Base-by-base conservation (phyloP, 1,140 invertebrate species). In the Dreissena polymorpha region DNA sequence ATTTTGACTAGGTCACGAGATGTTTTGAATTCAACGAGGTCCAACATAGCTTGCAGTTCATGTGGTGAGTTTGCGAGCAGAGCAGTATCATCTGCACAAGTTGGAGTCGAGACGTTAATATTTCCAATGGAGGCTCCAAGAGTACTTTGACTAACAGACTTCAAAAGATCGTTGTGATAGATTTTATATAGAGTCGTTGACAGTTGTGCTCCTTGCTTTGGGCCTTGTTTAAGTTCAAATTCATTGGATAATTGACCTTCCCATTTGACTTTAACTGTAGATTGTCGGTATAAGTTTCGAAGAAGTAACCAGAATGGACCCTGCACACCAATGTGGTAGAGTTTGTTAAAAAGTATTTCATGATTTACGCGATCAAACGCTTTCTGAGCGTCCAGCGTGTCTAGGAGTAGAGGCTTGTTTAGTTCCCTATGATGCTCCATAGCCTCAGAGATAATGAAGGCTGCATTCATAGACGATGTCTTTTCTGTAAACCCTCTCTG, bases 151-250 rank as follows among this genome's bases (percentile, higher is more conserved):
- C 23, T 27, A 16, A 67, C 23, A 14, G 16, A 67, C 13, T 76
- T 21, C 21, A 76, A 14, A 39, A 25, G 16, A 65, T 50, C 25
- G 74, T 76, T 76, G 60, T 76, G 25, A 64, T 39, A 76, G 23
- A 76, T 57, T 74, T 27, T 51, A 10, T 67, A 67, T 14, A 67
- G 16, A 0, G 64, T 67, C 10, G 64, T 67, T 67, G 64, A 67
- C 14, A 67, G 64, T 67, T 67, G 16, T 29, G 64, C 64, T 14
- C 21, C 64, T 23, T 67, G 64, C 10, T 67, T 67, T 23, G 21
- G 7, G 14, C 63, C 10, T 60, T 74, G 23, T 74, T 39, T 39
- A 5, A 39, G 39, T 39, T 39, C 39, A 39, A 39, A 39, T 39
- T 39, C 2, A 39, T 8, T 39, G 39, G 57, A 63, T 63, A 18